phyloP scores from a whole-genome alignment of 92 coral and sea anemone genomes.

The Porites evermanni region DNA sequence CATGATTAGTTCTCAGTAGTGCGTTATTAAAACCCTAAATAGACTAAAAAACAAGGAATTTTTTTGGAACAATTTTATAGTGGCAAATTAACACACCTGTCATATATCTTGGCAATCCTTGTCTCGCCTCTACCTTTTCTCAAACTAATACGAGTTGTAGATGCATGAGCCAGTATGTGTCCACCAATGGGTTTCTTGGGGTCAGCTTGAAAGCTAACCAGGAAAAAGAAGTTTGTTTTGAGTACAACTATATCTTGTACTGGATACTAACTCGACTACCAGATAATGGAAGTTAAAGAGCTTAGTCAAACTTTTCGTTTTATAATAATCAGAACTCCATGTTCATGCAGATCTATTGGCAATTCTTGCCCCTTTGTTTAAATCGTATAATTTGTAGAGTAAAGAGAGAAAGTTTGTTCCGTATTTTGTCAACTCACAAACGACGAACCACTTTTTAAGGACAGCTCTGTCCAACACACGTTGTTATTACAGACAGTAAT shows the following conservation, averaged over 20 bases:
- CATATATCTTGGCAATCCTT: slow-evolving; percentile 97
- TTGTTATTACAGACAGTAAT: too few species aligned
- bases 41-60: not conserved
- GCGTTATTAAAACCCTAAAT: not conserved
- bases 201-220: slow-evolving; percentile 95
- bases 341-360: too few species aligned
- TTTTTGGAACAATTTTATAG: not conserved
- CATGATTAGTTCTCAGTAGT: not conserved
- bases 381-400: too few species aligned
- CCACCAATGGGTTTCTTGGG: slow-evolving; percentile 99
- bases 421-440: too few species aligned
- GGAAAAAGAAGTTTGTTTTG: too few species aligned
- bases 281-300: not conserved
- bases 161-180: slow-evolving; percentile 99
- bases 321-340: too few species aligned
- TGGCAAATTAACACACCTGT: slow-evolving; percentile 68
- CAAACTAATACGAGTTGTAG: slow-evolving; percentile 94
- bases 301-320: not conserved
- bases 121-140: slow-evolving; percentile 98
- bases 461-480: too few species aligned
- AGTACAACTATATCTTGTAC: not conserved
- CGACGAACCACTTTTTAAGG: too few species aligned
- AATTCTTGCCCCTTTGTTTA: too few species aligned
- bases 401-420: too few species aligned
- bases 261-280: not conserved